Evolutionary conservation across 2,797 vertebrate genomes (phyloP), one percentile per base, ranked within the genome.

Genomic region (Paedocypris micromegethes): DNA sequence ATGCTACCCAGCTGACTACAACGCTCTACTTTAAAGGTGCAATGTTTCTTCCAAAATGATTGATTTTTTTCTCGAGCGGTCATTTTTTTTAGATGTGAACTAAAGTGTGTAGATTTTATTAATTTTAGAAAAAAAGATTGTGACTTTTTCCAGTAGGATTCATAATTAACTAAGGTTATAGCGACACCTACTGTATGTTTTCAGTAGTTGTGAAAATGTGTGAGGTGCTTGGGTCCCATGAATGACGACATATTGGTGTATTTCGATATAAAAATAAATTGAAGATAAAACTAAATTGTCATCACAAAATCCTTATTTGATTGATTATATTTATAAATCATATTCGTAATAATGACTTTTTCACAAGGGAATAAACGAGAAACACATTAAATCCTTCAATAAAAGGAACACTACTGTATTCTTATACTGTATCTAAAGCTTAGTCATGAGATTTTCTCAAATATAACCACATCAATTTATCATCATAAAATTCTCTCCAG

Each of bases 401-500:
- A 23, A 23, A 23, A 23, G 23, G 23, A 23, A 23, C 23, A 23
- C 23, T 23, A 23, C 23, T 23, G 23, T 23, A 23, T 23, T 23
- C 1, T 23, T 23, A 23, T n/a, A n/a, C n/a, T n/a, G n/a, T n/a
- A n/a, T n/a, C n/a, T n/a, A n/a, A n/a, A 23, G 37, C 9, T 45
- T 42, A 9, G 3, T 4, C 8, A 6, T 43, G 50, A 49, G 54
- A 46, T 53, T 43, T 58, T 52, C 54, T 6, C 38, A 68, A 40
- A 67, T 72, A 76, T 7, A 81, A 72, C 23, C 58, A 65, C 5
- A 83, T 66, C 4, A 77, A 51, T 9, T 66, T 71, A 1, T 68
- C 54, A 3, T 57, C 57, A 37, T 78, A 68, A 23, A 79, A 72
- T 41, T 64, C 67, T 66, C 76, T 78, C 80, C 75, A 82, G 42